phyloP scores from a whole-genome alignment of 2,113 vertebrate species.

The Dasyurus viverrinus region DNA sequence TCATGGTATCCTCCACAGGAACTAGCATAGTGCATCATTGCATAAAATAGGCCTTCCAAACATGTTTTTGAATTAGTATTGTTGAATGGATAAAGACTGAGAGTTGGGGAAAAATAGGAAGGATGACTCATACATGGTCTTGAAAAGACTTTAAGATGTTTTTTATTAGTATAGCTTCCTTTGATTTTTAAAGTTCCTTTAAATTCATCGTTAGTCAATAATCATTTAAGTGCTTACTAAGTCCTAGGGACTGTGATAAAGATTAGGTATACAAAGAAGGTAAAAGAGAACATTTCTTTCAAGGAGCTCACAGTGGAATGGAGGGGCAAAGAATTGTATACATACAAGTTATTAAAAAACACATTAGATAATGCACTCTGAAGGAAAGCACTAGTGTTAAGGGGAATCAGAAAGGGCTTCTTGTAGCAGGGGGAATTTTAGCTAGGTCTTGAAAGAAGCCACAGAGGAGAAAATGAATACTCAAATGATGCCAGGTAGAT shows the following conservation, averaged over 20 bases:
- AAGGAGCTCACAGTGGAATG: background rate
- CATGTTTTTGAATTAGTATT: background rate
- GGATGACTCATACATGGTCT: background rate
- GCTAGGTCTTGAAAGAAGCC: background rate
- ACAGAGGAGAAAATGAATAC: background rate
- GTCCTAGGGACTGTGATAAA: background rate
- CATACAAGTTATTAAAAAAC: background rate
- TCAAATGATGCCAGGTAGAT: background rate
- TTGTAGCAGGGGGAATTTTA: background rate
- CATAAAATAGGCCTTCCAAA: background rate
- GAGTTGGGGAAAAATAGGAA: background rate
- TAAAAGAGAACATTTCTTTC: background rate
- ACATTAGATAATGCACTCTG: background rate
- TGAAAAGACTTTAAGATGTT: background rate
- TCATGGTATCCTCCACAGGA: background rate
- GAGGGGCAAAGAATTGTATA: background rate
- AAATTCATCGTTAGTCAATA: background rate
- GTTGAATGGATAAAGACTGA: background rate
- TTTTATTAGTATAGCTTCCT: background rate
- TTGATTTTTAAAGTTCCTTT: background rate
- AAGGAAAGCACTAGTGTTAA: background rate
- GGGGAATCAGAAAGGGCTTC: background rate
- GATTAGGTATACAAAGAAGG: background rate
- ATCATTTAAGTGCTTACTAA: background rate
- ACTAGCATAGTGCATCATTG: background rate